Percentiles rank a stretch among this genome's conserved stretches.
These are phyloP conservation scores for Alectoris magna DNA, from an alignment of 2,797 vertebrate species.

Conservation along the genomic window DNA sequence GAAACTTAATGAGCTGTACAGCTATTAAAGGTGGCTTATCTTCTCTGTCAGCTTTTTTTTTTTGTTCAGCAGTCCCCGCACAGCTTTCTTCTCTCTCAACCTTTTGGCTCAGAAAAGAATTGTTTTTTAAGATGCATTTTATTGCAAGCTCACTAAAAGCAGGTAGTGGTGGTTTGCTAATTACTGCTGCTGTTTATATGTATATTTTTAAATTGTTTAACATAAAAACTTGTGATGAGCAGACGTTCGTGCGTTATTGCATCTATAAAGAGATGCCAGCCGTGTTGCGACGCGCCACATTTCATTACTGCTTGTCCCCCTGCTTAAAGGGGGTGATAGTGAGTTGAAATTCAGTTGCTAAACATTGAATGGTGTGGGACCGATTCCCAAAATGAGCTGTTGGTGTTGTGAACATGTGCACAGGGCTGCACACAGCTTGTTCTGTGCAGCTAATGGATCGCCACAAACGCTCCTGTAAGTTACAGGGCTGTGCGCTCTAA, in stretches of 20 bases:
- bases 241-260: not conserved
- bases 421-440: not conserved
- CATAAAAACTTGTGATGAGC: not conserved
- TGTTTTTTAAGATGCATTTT: not conserved
- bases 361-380: not conserved
- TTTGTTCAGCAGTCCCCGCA: not conserved
- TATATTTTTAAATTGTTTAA: not conserved
- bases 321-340: not conserved
- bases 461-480: not conserved
- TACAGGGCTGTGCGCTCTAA: not conserved
- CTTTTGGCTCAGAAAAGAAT: not conserved
- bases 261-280: not conserved
- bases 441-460: not conserved
- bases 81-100: not conserved
- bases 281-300: not conserved
- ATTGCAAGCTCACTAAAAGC: not conserved
- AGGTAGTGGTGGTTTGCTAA: not conserved
- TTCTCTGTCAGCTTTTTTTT: not conserved
- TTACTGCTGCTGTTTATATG: accelerated
- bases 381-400: not conserved
- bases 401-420: accelerated
- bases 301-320: not conserved
- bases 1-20: not conserved
- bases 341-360: not conserved
- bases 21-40: not conserved